Evolutionary conservation across 1,140 invertebrate species (phyloP), one percentile per base, ranked within the genome.

Genomic region (Leguminivora glycinivorella): DNA sequence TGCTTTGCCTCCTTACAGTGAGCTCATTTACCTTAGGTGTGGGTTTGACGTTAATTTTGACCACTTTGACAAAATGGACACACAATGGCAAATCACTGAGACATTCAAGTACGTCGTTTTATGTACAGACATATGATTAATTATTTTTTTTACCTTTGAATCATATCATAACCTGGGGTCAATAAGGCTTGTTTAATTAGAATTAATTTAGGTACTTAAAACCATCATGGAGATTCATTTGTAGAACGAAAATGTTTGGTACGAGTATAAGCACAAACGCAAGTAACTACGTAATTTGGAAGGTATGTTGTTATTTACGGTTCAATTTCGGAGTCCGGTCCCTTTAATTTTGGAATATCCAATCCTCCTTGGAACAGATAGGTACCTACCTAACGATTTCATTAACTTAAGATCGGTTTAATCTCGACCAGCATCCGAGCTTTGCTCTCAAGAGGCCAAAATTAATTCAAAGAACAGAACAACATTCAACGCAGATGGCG

Each of bases 381-480:
- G 78, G 77, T 74, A 77, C 74, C 71, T 74, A 77, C 74, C 71
- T 75, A 79, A 77, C 67, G 71, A 79, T 77, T 83, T 83, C 70
- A 85, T 87, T 85, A 82, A 75, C 76, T 78, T 72, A 69, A 80
- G 78, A 88, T 81, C 77, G 79, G 81, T 79, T 83, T 82, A 86
- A 89, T 89, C 81, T 84, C 73, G 75, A 78, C 75, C 74, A 72
- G 77, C 67, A 76, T 71, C 72, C 69, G 67, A 76, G 68, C 67
- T 78, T 29, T 69, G 75, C 75, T 82, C 83, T 88, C 87, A 81
- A 89, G 87, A 86, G 84, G 85, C 78, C 75, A 56, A 82, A 89
- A 85, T 88, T 88, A 88, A 88, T 86, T 85, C 84, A 81, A 88
- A 88, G 81, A 87, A 88, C 83, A 86, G 79, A 85, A 79, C 81